phyloP scores from a whole-genome alignment of 2,113 vertebrate genomes.

The Galemys pyrenaicus region DNA sequence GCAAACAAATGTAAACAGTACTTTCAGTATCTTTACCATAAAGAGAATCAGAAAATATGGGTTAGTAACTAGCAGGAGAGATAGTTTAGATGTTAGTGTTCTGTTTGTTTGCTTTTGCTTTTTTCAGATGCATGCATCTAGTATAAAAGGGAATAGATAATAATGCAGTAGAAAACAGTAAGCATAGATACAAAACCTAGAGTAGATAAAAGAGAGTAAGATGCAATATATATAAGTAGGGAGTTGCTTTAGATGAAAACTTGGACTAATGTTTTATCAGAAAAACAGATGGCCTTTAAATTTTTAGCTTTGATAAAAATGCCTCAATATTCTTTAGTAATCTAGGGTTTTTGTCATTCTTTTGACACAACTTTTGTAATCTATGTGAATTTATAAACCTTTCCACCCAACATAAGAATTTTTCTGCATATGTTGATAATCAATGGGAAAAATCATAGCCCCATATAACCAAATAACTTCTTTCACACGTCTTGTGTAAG shows the following conservation, averaged over 20 bases:
- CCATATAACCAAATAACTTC: background rate
- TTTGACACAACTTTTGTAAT: conserved; percentile 26
- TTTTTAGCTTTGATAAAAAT: background rate
- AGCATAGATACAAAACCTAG: background rate
- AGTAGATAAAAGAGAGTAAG: background rate
- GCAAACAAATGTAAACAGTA: background rate
- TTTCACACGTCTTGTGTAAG: background rate
- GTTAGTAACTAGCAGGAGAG: background rate
- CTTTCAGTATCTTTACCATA: background rate
- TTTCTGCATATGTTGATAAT: conserved; percentile 23
- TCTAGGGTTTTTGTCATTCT: conserved; percentile 25
- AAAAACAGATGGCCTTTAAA: background rate
- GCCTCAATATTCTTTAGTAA: conserved; percentile 12
- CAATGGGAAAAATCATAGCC: background rate
- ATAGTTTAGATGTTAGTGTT: background rate
- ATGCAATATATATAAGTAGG: background rate
- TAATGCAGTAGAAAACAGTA: background rate
- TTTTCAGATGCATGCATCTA: conserved; percentile 24
- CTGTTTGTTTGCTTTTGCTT: background rate
- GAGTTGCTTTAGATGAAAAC: conserved; percentile 6
- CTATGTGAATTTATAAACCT: conserved; percentile 34
- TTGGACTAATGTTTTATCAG: background rate
- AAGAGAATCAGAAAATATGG: conserved; percentile 1
- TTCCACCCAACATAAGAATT: conserved; percentile 20
- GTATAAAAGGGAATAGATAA: background rate